Evolutionary conservation across 2,888 invertebrate species (phyloP).

Genomic region (Copidosoma aretas): DNA sequence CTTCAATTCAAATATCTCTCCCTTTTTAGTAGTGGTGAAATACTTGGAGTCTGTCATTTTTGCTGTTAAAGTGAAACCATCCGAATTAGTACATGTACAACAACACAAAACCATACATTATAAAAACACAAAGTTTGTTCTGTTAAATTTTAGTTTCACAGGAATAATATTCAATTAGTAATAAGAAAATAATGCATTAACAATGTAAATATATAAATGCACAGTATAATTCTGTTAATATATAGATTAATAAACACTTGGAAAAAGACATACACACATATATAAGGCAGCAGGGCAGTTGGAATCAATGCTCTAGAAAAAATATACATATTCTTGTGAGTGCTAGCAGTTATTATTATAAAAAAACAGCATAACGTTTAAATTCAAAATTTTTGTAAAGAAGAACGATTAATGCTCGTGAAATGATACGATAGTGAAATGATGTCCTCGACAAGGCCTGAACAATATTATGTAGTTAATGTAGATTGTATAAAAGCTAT

Average conservation of each 20-base stretch:
- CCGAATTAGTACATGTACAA: not conserved
- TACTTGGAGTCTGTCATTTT: slow-evolving; percentile 99
- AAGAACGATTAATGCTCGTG: no score
- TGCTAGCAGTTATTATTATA: not conserved
- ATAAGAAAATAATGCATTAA: not conserved
- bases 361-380: no score
- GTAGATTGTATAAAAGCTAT: no score
- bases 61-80: slow-evolving; percentile 32
- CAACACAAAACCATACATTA: slow-evolving; percentile 2
- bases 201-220: not conserved
- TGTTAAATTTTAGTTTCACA: not conserved
- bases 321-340: slow-evolving; percentile 22
- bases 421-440: no score
- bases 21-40: slow-evolving; percentile 99
- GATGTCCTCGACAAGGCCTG: no score
- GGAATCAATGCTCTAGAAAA: slow-evolving; percentile 38
- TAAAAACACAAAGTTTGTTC: not conserved
- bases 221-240: not conserved
- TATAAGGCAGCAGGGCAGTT: slow-evolving; percentile 27
- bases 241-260: slow-evolving; percentile 17
- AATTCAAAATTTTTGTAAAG: no score
- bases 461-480: no score
- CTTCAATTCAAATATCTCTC: slow-evolving; percentile 99
- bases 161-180: not conserved
- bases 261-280: slow-evolving; percentile 30